These are phyloP conservation scores for Oscarella lobularis DNA, from an alignment of 37 sponge, comb jelly and placozoan species.

Conservation along the genomic window DNA sequence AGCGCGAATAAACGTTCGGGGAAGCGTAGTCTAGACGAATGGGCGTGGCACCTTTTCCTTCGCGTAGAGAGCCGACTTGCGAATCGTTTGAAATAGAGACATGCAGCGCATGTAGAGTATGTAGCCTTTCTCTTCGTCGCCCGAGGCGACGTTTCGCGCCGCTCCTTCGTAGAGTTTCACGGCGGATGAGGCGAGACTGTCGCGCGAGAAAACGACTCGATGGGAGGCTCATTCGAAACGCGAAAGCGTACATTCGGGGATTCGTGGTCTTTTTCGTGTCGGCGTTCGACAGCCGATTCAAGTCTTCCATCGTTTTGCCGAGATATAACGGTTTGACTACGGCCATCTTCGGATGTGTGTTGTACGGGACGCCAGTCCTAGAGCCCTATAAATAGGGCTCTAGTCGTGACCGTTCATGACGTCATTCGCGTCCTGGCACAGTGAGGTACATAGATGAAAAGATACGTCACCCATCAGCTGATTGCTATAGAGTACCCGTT, in stretches of 20 bases:
- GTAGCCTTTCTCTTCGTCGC: conserved; percentile 72
- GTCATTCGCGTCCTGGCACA: no score
- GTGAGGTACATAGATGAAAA: no score
- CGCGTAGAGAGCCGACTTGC: conserved; percentile 17
- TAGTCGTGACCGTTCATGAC: no score
- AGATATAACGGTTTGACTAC: conserved; percentile 36
- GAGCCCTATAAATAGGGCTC: no score
- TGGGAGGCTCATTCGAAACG: neutral
- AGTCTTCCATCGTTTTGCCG: conserved; percentile 39
- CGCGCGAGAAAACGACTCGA: neutral
- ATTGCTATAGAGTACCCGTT: no score
- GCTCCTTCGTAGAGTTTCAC: conserved; percentile 48
- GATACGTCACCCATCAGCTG: no score
- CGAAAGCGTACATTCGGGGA: conserved; percentile 37
- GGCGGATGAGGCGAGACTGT: conserved; percentile 9
- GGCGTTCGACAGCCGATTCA: conserved; percentile 23
- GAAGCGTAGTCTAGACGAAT: no score
- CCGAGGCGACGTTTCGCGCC: conserved; percentile 18
- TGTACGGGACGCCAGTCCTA: no score
- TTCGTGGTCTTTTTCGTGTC: conserved; percentile 7
- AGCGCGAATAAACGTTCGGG: no score
- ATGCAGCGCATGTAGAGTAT: conserved; percentile 63
- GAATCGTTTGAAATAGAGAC: conserved; percentile 23
- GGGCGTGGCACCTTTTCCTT: no score
- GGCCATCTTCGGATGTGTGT: conserved; percentile 1